Conservation (phyloP, 2,888 invertebrate genomes). For the Melanophora roralis region DNA sequence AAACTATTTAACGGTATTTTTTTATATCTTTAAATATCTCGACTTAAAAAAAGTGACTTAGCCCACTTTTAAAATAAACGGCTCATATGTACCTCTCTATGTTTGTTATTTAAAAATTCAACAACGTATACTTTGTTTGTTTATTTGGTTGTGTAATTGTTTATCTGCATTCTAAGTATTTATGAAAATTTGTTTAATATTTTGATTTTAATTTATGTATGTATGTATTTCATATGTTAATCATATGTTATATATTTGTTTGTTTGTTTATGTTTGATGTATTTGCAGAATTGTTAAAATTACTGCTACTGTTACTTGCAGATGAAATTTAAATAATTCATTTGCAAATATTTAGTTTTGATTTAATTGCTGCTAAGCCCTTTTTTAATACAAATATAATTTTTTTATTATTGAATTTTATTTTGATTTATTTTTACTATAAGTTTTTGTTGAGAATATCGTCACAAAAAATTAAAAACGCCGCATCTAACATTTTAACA, state of each 20-base stretch:
- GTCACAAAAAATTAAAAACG: no score
- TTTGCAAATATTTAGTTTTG: conserved; percentile 72
- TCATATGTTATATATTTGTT: no score
- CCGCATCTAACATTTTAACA: no score
- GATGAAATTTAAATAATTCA: conserved; percentile 46
- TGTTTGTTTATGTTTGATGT: not conserved
- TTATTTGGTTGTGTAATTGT: not conserved
- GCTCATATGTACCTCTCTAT: no score
- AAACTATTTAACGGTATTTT: no score
- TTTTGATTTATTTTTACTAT: not conserved
- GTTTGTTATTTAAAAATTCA: no score
- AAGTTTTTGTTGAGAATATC: no score
- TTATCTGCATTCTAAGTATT: conserved; percentile 24
- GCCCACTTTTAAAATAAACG: no score
- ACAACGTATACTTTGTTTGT: not conserved
- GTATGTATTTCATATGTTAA: conserved; percentile 37
- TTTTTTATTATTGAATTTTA: not conserved
- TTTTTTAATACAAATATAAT: conserved; percentile 58
- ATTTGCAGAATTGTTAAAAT: conserved; percentile 26
- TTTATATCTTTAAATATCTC: no score
- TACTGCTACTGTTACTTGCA: conserved; percentile 29
- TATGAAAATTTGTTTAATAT: conserved; percentile 26
- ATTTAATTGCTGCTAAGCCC: conserved; percentile 77
- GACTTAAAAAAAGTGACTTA: no score
- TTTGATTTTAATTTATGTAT: conserved; percentile 31